A percentile compares a stretch with the other conserved stretches of the same genome.
These are phyloP conservation scores for Cephalopachus bancanus DNA, from an alignment of 2,797 vertebrate genomes.

Conservation along the genomic window DNA sequence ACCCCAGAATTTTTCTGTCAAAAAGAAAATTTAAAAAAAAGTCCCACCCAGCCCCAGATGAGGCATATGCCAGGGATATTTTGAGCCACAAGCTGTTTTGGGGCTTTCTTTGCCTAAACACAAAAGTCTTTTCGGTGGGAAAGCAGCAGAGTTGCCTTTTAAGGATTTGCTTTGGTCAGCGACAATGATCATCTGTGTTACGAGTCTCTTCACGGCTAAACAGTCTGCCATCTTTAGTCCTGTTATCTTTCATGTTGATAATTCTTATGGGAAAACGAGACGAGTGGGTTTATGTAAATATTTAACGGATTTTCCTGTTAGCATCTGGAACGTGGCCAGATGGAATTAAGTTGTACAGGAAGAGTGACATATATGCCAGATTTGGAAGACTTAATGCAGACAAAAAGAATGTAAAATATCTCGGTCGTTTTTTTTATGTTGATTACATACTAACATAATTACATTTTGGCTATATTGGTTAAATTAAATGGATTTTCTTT, in stretches of 20 bases:
- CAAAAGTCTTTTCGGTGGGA: neutral
- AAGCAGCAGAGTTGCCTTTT: neutral
- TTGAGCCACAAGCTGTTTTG: neutral
- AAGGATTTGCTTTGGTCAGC: neutral
- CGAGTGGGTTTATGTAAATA: neutral
- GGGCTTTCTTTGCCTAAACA: neutral
- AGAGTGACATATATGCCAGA: fast-evolving
- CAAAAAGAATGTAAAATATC: neutral
- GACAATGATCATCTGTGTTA: fast-evolving
- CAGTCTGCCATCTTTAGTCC: neutral
- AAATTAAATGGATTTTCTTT: neutral
- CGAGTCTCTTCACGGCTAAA: neutral
- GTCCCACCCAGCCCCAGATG: neutral
- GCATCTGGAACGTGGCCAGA: neutral
- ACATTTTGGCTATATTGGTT: neutral
- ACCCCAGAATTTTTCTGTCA: constrained; percentile 4
- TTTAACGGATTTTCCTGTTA: neutral
- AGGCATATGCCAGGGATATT: neutral
- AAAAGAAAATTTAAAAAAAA: neutral
- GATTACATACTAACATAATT: fast-evolving
- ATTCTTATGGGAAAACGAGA: neutral
- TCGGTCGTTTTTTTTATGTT: neutral
- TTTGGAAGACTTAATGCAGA: fast-evolving
- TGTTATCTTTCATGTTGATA: neutral
- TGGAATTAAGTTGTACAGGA: neutral